A percentile compares a stretch with the other conserved stretches of the same genome.
Conservation (phyloP, 2,113 vertebrate species). For the Eretmodus cyanostictus region DNA sequence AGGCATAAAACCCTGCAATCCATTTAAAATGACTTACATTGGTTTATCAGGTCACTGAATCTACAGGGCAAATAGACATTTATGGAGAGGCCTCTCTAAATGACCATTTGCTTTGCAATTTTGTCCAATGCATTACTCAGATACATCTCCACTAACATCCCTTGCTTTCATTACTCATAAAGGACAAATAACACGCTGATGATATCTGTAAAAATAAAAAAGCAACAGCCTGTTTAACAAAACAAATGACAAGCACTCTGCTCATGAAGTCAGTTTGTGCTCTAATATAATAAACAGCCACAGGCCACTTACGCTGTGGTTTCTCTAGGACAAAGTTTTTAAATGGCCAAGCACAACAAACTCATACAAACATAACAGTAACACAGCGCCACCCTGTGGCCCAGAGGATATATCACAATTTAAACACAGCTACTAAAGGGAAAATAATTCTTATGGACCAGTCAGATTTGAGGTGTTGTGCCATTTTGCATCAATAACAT, state of each 20-base stretch:
- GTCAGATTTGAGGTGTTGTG: not conserved
- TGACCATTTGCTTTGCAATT: conserved; percentile 2
- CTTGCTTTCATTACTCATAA: not conserved
- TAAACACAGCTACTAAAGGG: rapidly evolving
- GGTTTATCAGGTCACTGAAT: conserved; percentile 38
- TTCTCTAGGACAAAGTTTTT: not conserved
- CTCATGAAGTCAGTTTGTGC: not conserved
- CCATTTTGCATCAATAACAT: not conserved
- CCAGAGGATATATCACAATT: not conserved
- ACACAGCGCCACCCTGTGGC: conserved; percentile 59
- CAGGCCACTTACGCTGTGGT: not conserved
- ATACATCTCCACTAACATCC: not conserved
- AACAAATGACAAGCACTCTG: not conserved
- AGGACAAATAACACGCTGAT: not conserved
- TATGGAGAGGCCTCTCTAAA: conserved; percentile 1
- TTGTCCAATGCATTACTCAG: not conserved
- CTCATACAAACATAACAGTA: not conserved
- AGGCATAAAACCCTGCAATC: conserved; percentile 9
- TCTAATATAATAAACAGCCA: conserved; percentile 17
- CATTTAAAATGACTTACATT: conserved; percentile 32
- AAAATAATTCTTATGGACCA: not conserved
- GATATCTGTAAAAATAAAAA: not conserved
- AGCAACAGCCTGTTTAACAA: not conserved
- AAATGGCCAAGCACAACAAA: rapidly evolving
- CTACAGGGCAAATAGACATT: conserved; percentile 26